Evolutionary conservation across 2,113 vertebrate species (phyloP), one percentile per base, ranked within the genome.

Genomic region (Tachysurus vachellii): DNA sequence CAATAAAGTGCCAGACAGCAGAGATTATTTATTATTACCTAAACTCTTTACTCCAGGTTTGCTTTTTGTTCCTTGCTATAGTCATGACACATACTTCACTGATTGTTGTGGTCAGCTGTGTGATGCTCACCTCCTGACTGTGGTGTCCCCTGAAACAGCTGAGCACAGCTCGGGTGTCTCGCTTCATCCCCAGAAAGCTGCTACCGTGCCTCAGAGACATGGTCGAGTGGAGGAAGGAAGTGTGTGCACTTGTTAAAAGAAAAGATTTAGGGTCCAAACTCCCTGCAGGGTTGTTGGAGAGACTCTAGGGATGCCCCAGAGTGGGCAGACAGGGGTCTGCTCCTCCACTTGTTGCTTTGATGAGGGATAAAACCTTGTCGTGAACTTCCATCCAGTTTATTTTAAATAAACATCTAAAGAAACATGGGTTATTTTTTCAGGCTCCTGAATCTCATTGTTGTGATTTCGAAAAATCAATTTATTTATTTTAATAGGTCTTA

Each of bases 311-410:
- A 88, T 28, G 91, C 88, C 89, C 86, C 91, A 92, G 91, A 94
- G 91, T 92, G 90, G 91, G 85, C 92, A 71, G 89, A 90, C 89
- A 89, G 92, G 92, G 91, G 93, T 95, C 96, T 96, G 94, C 93
- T 96, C 94, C 95, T 96, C 93, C 94, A 96, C 96, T 97, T 98
- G 97, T 96, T 96, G 96, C 95, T 96, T 96, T 96, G 95, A 95
- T 96, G 94, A 91, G n/a, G 89, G 95, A 95, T 96, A 93, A 97
- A 97, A 96, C 95, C 93, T 94, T 94, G 93, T 95, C 94, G 92
- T 90, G 94, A 94, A 92, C 90, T 90, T 89, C 89, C 92, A 91
- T 93, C 93, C 88, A 84, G 23, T 59, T 88, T 28, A 28, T 26
- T 10, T 0, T n/a, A 66, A 26, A n/a, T 11, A 11, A 66, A 5